Conservation (phyloP, 2,888 invertebrate genomes). For the Geotrupes spiniger region DNA sequence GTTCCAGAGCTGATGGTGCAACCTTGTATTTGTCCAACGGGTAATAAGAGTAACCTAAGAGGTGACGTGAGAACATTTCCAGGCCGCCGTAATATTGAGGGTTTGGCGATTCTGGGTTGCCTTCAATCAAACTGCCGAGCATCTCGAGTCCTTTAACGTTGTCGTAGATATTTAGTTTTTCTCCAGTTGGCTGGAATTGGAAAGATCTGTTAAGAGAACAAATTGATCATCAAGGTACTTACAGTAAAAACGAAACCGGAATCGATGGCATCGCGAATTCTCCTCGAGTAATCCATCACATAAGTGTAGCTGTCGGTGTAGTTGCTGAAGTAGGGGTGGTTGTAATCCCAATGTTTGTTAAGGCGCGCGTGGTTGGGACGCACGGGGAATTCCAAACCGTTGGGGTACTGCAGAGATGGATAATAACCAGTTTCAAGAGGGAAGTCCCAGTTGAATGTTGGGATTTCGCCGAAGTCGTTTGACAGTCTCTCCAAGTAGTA, state of each 20-base stretch:
- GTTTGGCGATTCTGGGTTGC: conserved; percentile 62
- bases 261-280: conserved; percentile 61
- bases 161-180: conserved; percentile 1
- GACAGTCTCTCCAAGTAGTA: conserved; percentile 69
- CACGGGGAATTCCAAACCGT: conserved; percentile 60
- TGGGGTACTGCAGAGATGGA: conserved; percentile 60
- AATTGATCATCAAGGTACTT: conserved; percentile 41
- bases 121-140: conserved; percentile 65
- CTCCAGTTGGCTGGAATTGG: conserved; percentile 21
- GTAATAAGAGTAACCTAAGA: conserved; percentile 54
- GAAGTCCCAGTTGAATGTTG: conserved; percentile 55
- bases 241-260: conserved; percentile 52
- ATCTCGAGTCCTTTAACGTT: conserved; percentile 57
- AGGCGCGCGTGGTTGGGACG: conserved; percentile 52
- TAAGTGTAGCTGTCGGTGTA: conserved; percentile 49
- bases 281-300: conserved; percentile 55
- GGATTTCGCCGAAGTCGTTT: conserved; percentile 61
- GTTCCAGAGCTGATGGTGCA: conserved; percentile 62
- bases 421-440: conserved; percentile 56
- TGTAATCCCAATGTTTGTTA: conserved; percentile 31
- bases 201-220: conserved; percentile 6
- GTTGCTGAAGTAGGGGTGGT: conserved; percentile 39
- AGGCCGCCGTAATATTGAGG: conserved; percentile 59
- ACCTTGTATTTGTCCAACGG: conserved; percentile 48
- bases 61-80: conserved; percentile 54